phyloP scores from a whole-genome alignment of 1,140 invertebrate genomes.

The Protaetia brevitarsis region DNA sequence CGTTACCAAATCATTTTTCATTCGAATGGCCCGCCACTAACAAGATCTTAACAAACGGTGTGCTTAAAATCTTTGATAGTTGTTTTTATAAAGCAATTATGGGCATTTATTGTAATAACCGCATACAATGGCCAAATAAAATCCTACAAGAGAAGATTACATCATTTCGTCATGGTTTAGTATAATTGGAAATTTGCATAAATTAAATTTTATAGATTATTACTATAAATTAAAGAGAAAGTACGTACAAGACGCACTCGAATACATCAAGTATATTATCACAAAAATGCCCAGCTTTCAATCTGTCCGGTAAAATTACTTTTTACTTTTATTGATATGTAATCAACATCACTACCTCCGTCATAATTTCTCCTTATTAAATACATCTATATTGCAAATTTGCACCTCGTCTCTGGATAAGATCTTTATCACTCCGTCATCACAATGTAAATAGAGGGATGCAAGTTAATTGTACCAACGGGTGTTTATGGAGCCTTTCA shows the following conservation, averaged over 20 bases:
- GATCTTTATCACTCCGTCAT: not conserved
- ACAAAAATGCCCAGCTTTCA: not conserved
- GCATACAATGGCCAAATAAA: too few relatives aligned
- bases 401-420: not conserved
- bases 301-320: not conserved
- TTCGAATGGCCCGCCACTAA: too few relatives aligned
- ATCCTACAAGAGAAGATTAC: too few relatives aligned
- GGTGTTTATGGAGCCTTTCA: not conserved
- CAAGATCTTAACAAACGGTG: too few relatives aligned
- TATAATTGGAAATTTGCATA: too few relatives aligned
- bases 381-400: conserved; percentile 7
- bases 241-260: not conserved
- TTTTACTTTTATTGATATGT: not conserved
- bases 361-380: not conserved
- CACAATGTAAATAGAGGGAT: not conserved
- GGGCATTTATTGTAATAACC: too few relatives aligned
- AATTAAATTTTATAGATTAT: too few relatives aligned
- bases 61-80: too few relatives aligned
- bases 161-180: too few relatives aligned
- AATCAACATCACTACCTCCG: not conserved
- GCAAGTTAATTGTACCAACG: conserved; percentile 3
- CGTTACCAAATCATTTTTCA: too few relatives aligned
- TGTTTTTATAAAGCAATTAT: too few relatives aligned
- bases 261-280: not conserved
- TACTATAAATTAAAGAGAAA: not conserved